Evolutionary conservation across 2,113 vertebrate species (phyloP), one percentile per base, ranked within the genome.

Genomic region (Myotis brandtii): DNA sequence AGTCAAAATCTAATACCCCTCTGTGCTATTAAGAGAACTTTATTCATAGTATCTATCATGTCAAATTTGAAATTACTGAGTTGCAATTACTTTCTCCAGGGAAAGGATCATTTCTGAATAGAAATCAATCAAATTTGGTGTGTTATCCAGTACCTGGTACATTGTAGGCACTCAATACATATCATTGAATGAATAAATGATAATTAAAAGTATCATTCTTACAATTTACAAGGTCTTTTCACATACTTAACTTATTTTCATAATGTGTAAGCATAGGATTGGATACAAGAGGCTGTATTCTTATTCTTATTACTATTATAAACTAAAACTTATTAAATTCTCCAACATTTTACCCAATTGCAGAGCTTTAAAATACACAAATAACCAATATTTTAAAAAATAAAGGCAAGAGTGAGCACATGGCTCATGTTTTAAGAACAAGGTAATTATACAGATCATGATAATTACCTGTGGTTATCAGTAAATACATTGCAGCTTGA

Each of bases 321-420:
- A 79, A 83, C 1, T 52, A 59, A 52, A 76, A 80, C 1, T 43
- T 82, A 69, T 56, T 81, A 76, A 69, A 79, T 37, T 95, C 46
- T 83, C 73, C 75, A 43, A 80, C 43, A 59, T 67, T 86, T 91
- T 73, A 5, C 25, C 67, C 64, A 91, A 18, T 76, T 89, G 9
- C n/a, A 89, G 34, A 67, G 17, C 56, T 85, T 90, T 90, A 88
- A 91, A 95, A 81, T 70, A 87, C 20, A 90, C 32, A 83, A 40
- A 56, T 72, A 66, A 56, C 67, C 48, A 52, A 50, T 18, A 75
- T 86, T 46, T 6, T 64, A 79, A 75, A 84, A 79, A 80, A 84
- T 64, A 72, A 95, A 86, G 48, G 32, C 75, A 72, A 75, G 84
- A 70, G 30, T 82, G 79, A 91, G 73, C 30, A 43, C n/a, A 54